Conservation (phyloP, 2,113 vertebrate species). For the Nothocercus julius region DNA sequence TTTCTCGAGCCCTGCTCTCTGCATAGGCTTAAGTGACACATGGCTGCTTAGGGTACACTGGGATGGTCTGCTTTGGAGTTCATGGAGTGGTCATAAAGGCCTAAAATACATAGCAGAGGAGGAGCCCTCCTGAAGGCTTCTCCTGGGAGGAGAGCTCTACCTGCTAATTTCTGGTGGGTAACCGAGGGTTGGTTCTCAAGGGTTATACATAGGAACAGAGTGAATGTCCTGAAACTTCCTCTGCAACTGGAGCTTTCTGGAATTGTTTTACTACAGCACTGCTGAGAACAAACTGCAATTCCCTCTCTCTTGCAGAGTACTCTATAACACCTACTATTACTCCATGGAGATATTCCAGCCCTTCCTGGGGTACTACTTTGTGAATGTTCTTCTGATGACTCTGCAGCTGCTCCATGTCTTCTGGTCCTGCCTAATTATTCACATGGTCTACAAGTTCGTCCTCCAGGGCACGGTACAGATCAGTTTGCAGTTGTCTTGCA, state of each 20-base stretch:
- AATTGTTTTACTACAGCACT: not conserved
- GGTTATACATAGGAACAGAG: not conserved
- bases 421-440: constrained; percentile 91
- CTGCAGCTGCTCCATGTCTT: constrained; percentile 91
- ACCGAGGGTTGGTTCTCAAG: not conserved
- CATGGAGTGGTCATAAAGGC: not conserved
- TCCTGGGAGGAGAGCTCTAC: not conserved
- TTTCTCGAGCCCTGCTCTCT: not conserved
- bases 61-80: not conserved
- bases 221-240: not conserved
- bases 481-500: not conserved
- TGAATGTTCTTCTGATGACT: constrained; percentile 83
- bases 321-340: constrained; percentile 81
- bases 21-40: not conserved
- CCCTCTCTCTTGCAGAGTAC: constrained; percentile 73
- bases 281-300: not conserved
- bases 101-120: not conserved
- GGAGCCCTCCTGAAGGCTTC: not conserved
- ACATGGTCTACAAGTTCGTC: constrained; percentile 88
- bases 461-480: constrained; percentile 84
- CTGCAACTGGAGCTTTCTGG: not conserved
- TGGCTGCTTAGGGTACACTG: not conserved
- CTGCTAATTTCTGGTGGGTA: not conserved
- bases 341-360: constrained; percentile 79
- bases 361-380: constrained; percentile 91